Evolutionary conservation across 2,113 vertebrate genomes (phyloP).

Genomic region (Taxidea taxus): DNA sequence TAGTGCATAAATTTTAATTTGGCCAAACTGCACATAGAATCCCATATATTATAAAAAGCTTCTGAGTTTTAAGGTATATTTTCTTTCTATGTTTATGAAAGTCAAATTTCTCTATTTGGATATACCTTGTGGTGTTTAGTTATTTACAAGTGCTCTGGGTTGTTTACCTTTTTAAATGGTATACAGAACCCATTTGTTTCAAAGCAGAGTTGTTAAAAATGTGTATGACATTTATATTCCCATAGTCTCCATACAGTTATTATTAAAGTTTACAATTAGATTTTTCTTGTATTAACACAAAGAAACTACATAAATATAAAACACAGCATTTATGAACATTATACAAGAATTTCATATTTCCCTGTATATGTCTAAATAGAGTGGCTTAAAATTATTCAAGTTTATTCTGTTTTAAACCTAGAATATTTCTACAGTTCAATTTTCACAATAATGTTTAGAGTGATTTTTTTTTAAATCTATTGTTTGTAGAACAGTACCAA

Average conservation of each 20-base stretch:
- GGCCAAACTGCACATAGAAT: not conserved
- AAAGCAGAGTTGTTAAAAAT: not conserved
- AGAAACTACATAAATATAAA: not conserved
- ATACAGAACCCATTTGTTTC: not conserved
- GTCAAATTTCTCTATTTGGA: not conserved
- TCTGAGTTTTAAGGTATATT: not conserved
- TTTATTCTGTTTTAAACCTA: not conserved
- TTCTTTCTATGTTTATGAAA: constrained; percentile 4
- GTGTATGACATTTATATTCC: not conserved
- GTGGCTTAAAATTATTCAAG: not conserved
- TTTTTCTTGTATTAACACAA: not conserved
- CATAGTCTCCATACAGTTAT: not conserved
- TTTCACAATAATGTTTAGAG: not conserved
- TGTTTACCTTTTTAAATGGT: not conserved
- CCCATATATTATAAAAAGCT: not conserved
- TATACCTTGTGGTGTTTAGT: not conserved
- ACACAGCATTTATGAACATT: not conserved
- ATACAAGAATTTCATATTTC: not conserved
- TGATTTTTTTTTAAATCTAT: not conserved
- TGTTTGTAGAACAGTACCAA: not conserved
- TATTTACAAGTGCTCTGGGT: constrained; percentile 26
- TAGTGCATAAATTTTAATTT: constrained; percentile 18
- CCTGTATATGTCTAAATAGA: not conserved
- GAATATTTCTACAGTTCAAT: not conserved
- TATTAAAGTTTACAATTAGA: constrained; percentile 2